Conservation (phyloP, 1,140 invertebrate species). For the Bicyclus anynana region DNA sequence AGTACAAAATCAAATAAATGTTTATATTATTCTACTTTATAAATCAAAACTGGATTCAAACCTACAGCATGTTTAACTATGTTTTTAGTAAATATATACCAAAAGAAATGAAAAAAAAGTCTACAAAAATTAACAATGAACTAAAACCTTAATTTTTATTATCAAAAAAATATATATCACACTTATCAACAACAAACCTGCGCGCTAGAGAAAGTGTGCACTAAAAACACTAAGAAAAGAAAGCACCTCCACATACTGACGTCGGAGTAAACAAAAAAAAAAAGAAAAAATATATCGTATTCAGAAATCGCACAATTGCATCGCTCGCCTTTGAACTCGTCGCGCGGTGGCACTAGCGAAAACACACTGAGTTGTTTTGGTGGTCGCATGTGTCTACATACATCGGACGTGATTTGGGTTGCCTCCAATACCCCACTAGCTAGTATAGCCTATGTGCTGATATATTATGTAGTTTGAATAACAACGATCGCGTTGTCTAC, state of each 20-base stretch:
- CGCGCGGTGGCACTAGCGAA: constrained; percentile 48
- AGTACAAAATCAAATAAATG: no score
- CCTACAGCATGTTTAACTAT: no score
- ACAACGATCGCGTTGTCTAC: no score
- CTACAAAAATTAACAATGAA: no score
- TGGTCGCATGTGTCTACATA: constrained; percentile 24
- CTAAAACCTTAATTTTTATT: background rate
- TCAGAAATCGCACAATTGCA: constrained; percentile 52
- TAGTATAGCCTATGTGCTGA: constrained; percentile 14
- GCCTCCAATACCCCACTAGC: constrained; percentile 50
- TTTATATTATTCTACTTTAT: no score
- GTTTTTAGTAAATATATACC: background rate
- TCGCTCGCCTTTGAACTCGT: constrained; percentile 49
- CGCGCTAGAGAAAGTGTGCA: constrained; percentile 50
- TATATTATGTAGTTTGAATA: background rate
- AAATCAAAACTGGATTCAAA: no score
- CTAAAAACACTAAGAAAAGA: constrained; percentile 49
- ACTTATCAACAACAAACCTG: constrained; percentile 45
- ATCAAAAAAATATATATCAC: background rate
- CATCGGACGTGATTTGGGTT: constrained; percentile 57
- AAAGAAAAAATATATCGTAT: constrained; percentile 42
- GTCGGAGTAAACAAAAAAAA: constrained; percentile 27
- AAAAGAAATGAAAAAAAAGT: background rate
- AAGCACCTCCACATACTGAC: constrained; percentile 60
- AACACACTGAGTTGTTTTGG: constrained; percentile 57